phyloP scores from a whole-genome alignment of 2,797 vertebrate species.

The Delichon dasypus region DNA sequence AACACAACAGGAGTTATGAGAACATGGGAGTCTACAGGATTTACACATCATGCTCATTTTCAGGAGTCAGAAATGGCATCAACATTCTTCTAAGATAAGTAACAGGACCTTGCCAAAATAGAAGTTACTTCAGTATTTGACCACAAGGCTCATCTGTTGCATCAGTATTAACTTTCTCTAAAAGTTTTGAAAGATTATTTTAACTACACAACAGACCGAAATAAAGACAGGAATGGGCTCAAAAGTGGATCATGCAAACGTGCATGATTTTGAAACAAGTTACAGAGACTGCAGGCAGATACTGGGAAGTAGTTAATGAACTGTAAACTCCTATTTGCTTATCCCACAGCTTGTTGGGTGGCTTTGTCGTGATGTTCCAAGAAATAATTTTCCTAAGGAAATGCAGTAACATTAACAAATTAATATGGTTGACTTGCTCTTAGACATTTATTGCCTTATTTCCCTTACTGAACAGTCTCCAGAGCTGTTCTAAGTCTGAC shows the following conservation, averaged over 20 bases:
- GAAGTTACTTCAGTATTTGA: not conserved
- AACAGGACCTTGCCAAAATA: not conserved
- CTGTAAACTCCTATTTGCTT: not conserved
- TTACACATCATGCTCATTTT: not conserved
- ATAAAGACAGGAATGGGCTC: not conserved
- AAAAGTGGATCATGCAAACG: accelerated
- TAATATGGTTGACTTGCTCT: not conserved
- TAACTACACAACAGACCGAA: not conserved
- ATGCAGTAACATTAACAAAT: not conserved
- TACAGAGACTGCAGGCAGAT: not conserved
- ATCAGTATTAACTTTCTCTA: not conserved
- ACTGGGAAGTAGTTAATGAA: not conserved
- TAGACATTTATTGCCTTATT: not conserved
- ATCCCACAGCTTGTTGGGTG: not conserved
- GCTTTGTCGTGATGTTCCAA: not conserved
- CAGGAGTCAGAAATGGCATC: not conserved
- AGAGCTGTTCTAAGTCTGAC: not conserved
- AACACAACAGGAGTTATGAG: accelerated
- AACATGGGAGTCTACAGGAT: not conserved
- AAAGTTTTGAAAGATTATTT: not conserved
- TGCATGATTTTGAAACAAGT: not conserved
- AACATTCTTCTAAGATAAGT: not conserved
- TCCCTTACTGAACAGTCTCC: not conserved
- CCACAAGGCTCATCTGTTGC: not conserved
- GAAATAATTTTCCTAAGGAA: not conserved